Evolutionary conservation across 2,797 vertebrate species (phyloP).

Genomic region (Erithacus rubecula): DNA sequence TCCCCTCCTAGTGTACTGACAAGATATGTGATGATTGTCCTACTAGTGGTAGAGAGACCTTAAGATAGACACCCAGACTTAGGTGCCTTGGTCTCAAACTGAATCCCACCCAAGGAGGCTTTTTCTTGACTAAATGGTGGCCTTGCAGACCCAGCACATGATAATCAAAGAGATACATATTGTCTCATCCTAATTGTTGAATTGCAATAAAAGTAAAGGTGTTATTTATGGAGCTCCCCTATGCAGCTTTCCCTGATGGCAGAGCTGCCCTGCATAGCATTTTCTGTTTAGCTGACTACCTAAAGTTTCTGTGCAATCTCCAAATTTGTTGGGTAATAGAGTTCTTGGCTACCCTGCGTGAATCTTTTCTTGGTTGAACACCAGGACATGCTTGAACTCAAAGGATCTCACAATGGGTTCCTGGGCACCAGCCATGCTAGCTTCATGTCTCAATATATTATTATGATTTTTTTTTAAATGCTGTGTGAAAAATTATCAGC

Average conservation of each 20-base stretch:
- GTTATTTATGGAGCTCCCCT: background rate
- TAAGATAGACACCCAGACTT: background rate
- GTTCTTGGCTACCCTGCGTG: conserved; percentile 1
- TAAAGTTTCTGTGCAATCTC: conserved; percentile 1
- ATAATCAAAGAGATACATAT: background rate
- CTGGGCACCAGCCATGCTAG: background rate
- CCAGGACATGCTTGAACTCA: background rate
- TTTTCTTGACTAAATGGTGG: background rate
- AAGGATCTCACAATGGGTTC: background rate
- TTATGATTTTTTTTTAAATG: background rate
- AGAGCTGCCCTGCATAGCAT: background rate
- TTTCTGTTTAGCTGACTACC: conserved; percentile 25
- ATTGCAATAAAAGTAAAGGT: background rate
- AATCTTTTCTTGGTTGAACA: background rate
- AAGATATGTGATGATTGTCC: background rate
- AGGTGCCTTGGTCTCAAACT: background rate
- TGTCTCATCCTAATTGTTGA: background rate
- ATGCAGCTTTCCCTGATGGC: background rate
- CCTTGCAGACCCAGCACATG: background rate
- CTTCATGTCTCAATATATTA: background rate
- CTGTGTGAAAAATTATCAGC: background rate
- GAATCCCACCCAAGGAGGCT: background rate
- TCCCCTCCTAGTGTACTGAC: background rate
- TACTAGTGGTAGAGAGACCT: background rate
- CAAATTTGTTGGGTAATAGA: background rate